Evolutionary conservation across 2,888 invertebrate species (phyloP).

Genomic region (Saturnia pavonia): DNA sequence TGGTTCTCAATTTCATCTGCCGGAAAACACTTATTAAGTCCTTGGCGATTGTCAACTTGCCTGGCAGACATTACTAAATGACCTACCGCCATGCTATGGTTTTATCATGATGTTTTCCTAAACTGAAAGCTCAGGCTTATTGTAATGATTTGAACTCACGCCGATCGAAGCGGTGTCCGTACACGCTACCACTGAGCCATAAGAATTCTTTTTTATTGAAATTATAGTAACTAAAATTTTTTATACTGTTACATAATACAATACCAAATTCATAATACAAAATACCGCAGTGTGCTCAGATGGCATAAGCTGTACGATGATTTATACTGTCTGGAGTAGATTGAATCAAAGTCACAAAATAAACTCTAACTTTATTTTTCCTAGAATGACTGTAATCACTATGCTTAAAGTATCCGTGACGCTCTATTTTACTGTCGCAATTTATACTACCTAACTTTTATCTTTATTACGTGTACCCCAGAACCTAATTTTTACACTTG

Average conservation of each 20-base stretch:
- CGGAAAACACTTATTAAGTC: too few relatives aligned
- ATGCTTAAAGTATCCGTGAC: neutral
- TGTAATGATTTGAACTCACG: too few relatives aligned
- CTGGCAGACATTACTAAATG: too few relatives aligned
- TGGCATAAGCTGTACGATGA: neutral
- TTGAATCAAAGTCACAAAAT: constrained; percentile 4
- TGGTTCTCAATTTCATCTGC: too few relatives aligned
- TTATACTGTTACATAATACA: neutral
- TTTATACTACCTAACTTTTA: neutral
- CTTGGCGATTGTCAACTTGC: too few relatives aligned
- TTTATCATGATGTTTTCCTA: too few relatives aligned
- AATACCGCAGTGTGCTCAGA: neutral
- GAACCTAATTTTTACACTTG: neutral
- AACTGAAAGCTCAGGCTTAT: too few relatives aligned
- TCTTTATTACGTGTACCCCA: neutral
- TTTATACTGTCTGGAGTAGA: neutral
- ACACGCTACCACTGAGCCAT: too few relatives aligned
- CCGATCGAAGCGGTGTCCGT: too few relatives aligned
- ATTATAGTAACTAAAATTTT: too few relatives aligned
- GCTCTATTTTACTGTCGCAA: neutral
- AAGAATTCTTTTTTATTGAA: too few relatives aligned
- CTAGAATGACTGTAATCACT: neutral
- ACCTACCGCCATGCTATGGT: too few relatives aligned
- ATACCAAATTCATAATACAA: neutral
- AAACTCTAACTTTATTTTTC: neutral